Evolutionary conservation across 2,888 invertebrate species (phyloP), one percentile per base, ranked within the genome.

Genomic region (Gortyna flavago): DNA sequence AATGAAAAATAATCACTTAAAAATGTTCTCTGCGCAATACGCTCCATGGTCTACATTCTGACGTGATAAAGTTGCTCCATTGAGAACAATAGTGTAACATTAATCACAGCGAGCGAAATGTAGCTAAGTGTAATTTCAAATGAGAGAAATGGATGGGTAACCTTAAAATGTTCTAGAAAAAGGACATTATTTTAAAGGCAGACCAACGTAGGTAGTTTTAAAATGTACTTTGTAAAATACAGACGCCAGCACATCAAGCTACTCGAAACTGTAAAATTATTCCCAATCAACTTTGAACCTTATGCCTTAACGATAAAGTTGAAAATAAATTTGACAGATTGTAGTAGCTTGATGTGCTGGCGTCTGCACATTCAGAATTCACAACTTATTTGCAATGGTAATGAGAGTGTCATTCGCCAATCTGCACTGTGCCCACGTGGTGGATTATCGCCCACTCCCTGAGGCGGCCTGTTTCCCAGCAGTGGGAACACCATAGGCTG

Each of bases 31-130:
- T 48, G 16, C 2, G 13, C 66, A 85, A 76, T 70, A 59, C 21
- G 66, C 57, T 61, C 13, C 41, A 66, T 67, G 51, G 51, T 62
- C 61, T 70, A 77, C 69, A 67, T 71, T 35, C 16, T 62, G 72
- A 62, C 86, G 38, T 68, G 65, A 80, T 77, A 35, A 77, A 86
- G 70, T 32, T 18, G 38, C 21, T 79, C 67, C 54, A 57, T 29
- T 54, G 61, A 77, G 74, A 73, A 86, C 80, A 80, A 83, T 71
- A 77, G 72, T 62, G 29, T 1, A 38, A 65, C 76, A 77, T 85
- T 72, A 80, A 57, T 81, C 81, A 81, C 61, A 38, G 54, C 16
- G 13, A 57, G 68, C 9, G 51, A 75, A 80, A 78, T 25, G 35
- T 62, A 64, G 16, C 44, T 25, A 65, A 82, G 29, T 35, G 57